These are phyloP conservation scores for Argyresthia albistria DNA, from an alignment of 2,888 invertebrate species.

Conservation along the genomic window DNA sequence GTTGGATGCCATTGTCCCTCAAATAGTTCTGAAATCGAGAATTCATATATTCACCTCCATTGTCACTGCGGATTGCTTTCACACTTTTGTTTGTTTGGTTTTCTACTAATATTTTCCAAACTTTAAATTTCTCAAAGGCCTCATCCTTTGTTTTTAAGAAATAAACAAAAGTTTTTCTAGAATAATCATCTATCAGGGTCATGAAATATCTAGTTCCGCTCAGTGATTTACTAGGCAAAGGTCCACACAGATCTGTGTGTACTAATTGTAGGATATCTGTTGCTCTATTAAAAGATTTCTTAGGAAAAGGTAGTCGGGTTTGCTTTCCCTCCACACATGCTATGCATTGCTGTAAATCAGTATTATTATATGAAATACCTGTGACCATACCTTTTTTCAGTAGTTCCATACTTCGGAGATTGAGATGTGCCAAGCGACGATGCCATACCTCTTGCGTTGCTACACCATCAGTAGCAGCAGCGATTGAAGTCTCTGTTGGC, in stretches of 20 bases:
- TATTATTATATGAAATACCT: constrained; percentile 9
- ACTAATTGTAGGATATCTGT: constrained; percentile 9
- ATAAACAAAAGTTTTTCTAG: constrained; percentile 11
- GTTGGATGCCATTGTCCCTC: constrained; percentile 15
- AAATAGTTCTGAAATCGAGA: constrained; percentile 10
- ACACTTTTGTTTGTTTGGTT: constrained; percentile 2
- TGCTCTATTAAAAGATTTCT: constrained; percentile 6
- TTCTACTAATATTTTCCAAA: constrained; percentile 10
- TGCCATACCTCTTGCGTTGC: constrained; percentile 9
- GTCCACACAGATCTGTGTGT: constrained; percentile 12
- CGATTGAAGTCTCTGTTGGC: background rate
- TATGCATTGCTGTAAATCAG: background rate
- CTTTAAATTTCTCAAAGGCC: background rate
- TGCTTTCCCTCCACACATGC: constrained; percentile 12
- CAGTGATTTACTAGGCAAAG: constrained; percentile 8
- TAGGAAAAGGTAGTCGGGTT: constrained; percentile 11
- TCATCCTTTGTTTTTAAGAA: constrained; percentile 6
- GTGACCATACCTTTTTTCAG: constrained; percentile 11
- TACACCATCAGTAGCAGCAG: background rate
- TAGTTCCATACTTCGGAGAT: constrained; percentile 9
- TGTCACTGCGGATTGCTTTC: constrained; percentile 12
- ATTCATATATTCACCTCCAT: constrained; percentile 14
- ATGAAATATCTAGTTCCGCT: constrained; percentile 8
- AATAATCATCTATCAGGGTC: constrained; percentile 9
- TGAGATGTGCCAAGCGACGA: constrained; percentile 11